These are phyloP conservation scores for Drosophila mimica DNA, from an alignment of 2,888 invertebrate species.

Conservation along the genomic window DNA sequence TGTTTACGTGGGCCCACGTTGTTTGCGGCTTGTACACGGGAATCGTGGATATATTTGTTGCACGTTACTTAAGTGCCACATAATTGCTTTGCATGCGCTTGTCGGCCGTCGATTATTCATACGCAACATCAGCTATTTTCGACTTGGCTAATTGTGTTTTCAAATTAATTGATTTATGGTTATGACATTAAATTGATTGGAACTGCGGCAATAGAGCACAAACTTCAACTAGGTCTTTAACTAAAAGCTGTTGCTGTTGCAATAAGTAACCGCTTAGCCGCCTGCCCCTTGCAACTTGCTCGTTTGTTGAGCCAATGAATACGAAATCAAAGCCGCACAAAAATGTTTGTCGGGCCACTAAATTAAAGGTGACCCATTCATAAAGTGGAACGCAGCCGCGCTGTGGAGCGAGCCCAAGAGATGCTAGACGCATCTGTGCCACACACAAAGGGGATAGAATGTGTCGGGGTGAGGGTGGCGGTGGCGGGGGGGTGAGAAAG, in stretches of 20 bases:
- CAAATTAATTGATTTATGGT: constrained; percentile 78
- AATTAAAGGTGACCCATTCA: constrained; percentile 73
- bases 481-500: not conserved
- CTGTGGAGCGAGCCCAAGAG: constrained; percentile 5
- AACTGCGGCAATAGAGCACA: not conserved
- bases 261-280: not conserved
- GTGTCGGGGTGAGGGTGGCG: not conserved
- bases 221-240: not conserved
- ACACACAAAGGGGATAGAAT: not conserved
- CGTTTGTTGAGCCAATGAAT: constrained; percentile 40
- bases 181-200: constrained; percentile 35
- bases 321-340: constrained; percentile 66
- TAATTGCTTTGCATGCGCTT: constrained; percentile 55
- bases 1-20: not conserved
- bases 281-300: not conserved
- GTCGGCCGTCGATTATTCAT: constrained; percentile 59
- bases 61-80: constrained; percentile 54
- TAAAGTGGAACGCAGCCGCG: constrained; percentile 45
- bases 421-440: constrained; percentile 25
- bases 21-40: constrained; percentile 7
- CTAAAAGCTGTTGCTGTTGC: constrained; percentile 9
- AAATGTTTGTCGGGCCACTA: constrained; percentile 54
- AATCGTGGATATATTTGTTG: not conserved
- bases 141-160: constrained; percentile 66
- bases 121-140: constrained; percentile 53